Conservation (phyloP, 1,140 invertebrate genomes). For the Drosophila nasuta region DNA sequence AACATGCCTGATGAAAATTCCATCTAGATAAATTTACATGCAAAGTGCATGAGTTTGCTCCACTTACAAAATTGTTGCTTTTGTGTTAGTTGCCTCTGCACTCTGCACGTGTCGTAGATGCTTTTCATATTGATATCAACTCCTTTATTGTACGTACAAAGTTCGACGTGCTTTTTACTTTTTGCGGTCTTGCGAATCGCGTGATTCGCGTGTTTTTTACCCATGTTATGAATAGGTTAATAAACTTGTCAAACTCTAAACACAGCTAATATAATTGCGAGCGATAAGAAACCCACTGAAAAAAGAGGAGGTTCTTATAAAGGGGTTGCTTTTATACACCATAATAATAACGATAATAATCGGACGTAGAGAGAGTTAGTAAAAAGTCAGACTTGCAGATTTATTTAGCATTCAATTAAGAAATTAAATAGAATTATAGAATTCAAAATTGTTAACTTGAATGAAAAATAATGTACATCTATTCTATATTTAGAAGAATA, state of each 20-base stretch:
- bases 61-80: constrained; percentile 21
- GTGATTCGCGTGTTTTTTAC: constrained; percentile 11
- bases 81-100: not conserved
- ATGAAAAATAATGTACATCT: no score
- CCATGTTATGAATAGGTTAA: constrained; percentile 23
- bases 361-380: not conserved
- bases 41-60: constrained; percentile 50
- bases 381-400: not conserved
- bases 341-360: not conserved
- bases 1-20: constrained; percentile 44
- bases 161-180: constrained; percentile 1
- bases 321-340: not conserved
- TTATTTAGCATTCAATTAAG: no score
- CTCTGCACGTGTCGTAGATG: constrained; percentile 9
- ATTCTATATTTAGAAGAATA: no score
- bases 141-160: not conserved
- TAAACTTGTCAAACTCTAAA: constrained; percentile 28
- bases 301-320: not conserved
- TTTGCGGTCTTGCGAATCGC: constrained; percentile 20
- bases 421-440: no score
- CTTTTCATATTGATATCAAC: constrained; percentile 9
- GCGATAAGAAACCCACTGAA: not conserved
- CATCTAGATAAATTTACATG: constrained; percentile 67
- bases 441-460: no score
- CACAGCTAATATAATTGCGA: not conserved